Conservation (phyloP, 1,140 invertebrate genomes). For the Phymastichus coffea region DNA sequence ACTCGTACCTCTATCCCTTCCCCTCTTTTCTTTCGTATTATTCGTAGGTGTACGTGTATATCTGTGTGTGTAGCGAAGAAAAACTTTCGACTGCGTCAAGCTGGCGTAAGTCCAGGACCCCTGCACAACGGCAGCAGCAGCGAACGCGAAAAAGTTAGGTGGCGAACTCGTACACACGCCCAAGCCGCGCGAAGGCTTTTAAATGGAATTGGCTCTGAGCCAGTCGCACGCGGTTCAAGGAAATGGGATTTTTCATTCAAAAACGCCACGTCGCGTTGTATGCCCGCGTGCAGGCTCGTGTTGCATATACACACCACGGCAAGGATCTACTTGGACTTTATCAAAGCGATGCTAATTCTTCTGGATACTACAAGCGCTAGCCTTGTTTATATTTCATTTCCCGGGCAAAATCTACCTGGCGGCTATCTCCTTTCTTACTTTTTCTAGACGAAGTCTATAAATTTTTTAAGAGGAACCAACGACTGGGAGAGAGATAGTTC, state of each 20-base stretch:
- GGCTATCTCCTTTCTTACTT: no score
- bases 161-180: not conserved
- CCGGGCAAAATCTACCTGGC: not conserved
- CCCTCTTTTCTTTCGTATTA: not conserved
- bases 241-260: conserved; percentile 28
- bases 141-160: conserved; percentile 22
- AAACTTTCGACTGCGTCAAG: conserved; percentile 11
- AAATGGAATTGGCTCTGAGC: conserved; percentile 25
- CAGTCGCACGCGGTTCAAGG: conserved; percentile 8
- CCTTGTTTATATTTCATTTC: conserved; percentile 20
- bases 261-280: no score
- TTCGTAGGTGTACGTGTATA: not conserved
- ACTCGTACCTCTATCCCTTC: not conserved
- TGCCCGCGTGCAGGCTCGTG: no score
- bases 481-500: not conserved
- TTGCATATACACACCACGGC: no score
- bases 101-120: conserved; percentile 20
- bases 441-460: conserved; percentile 3
- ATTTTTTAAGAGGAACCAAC: conserved; percentile 11
- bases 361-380: no score
- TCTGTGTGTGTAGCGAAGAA: not conserved
- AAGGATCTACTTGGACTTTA: not conserved
- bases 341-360: conserved; percentile 23
- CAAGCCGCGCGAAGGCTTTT: conserved; percentile 7
- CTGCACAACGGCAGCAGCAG: not conserved